Evolutionary conservation across 1,140 invertebrate species (phyloP), one percentile per base, ranked within the genome.

Genomic region (Saccostrea echinata): DNA sequence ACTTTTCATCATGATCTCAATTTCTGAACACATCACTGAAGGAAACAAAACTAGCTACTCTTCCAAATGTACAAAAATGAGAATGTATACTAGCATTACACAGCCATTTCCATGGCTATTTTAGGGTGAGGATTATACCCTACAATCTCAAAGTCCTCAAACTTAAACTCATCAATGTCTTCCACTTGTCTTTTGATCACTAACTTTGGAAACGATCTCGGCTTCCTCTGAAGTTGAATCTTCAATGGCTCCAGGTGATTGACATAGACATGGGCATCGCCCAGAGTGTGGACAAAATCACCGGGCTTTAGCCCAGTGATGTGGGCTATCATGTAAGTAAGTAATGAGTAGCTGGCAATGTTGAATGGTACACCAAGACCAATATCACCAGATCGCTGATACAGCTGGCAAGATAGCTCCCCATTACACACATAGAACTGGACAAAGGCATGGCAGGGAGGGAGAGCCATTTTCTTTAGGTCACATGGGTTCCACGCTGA

Each of bases 341-440:
- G 95, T 9, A 99, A 93, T 1, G 98, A 97, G 95, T 99, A 99
- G 89, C 98, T 99, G 24, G 99, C 99, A 92, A 99, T 99, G 94
- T 99, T 99, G 94, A 99, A 99, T 27, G 99, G 99, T 2, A 99
- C 98, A 30, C 99, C 99, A 2, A 99, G 95, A 11, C 98, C 98
- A 97, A 99, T 98, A 95, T 99, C 99, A 24, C 98, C 99, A 89
- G 98, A 99, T 92, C 99, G 96, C 95, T 99, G 99, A 94, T 99
- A 99, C 88, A 99, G 94, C 92, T 98, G 97, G 94, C 98, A 99
- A 4, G 97, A 99, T 96, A 97, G 91, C 91, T 96, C 95, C 18
- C 97, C 97, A 95, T 98, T 96, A 0, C 96, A 96, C 0, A 99
- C 99, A 96, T 98, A 98, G 95, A 99, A 99, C 94, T 99, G 99